Conservation (phyloP, 1,140 invertebrate species). For the Paraescarpia echinospica region DNA sequence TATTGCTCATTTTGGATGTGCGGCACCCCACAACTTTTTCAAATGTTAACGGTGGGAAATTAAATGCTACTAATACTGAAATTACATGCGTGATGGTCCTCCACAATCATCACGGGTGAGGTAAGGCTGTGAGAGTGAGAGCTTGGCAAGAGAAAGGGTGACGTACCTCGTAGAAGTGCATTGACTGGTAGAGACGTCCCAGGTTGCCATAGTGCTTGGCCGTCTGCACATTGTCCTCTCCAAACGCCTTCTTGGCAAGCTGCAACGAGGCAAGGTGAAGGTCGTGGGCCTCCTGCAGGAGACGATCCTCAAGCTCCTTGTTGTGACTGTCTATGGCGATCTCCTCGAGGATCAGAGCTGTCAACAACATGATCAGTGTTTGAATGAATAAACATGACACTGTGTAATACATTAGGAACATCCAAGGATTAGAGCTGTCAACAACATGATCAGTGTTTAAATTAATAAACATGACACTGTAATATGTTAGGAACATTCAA, state of each 20-base stretch:
- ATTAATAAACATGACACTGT: no score
- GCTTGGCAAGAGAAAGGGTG: not conserved
- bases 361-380: slow-evolving; percentile 18
- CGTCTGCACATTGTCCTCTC: slow-evolving; percentile 89
- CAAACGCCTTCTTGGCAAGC: slow-evolving; percentile 77
- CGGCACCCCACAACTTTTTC: no score
- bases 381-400: not conserved
- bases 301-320: slow-evolving; percentile 47
- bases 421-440: not conserved
- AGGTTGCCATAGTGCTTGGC: slow-evolving; percentile 94
- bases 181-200: slow-evolving; percentile 86
- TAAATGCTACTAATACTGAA: no score
- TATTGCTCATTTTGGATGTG: no score
- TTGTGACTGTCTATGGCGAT: slow-evolving; percentile 78
- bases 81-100: no score
- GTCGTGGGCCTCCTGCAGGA: slow-evolving; percentile 71
- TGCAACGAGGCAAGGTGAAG: slow-evolving; percentile 79
- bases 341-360: slow-evolving; percentile 86
- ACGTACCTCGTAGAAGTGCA: slow-evolving; percentile 72
- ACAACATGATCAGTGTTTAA: no score
- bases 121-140: no score
- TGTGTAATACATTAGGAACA: not conserved
- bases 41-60: no score
- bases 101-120: no score
- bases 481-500: no score